phyloP scores from a whole-genome alignment of 2,888 invertebrate species.

The Pheosia gnoma region DNA sequence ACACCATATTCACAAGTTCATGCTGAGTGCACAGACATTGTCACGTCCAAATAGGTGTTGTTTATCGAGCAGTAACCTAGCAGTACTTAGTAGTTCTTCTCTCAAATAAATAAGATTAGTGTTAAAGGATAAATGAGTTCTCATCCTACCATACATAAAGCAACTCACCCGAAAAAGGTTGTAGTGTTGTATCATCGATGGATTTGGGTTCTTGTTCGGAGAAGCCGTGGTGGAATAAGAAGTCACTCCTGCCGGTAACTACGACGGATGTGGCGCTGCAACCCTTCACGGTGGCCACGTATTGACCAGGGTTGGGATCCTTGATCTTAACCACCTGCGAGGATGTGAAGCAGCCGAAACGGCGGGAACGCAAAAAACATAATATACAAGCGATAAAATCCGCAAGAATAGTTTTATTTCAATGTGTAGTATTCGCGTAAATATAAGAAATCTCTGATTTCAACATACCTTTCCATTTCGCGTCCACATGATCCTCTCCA shows the following conservation, averaged over 20 bases:
- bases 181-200: conserved; percentile 21
- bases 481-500: conserved; percentile 18
- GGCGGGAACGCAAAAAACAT: no score
- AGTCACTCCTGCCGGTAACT: conserved; percentile 34
- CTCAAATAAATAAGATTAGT: no score
- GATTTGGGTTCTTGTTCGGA: conserved; percentile 27
- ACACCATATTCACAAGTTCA: no score
- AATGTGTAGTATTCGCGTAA: no score
- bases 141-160: no score
- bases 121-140: no score
- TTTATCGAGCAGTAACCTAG: no score
- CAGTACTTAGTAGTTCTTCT: no score
- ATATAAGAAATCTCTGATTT: not conserved
- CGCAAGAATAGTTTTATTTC: no score
- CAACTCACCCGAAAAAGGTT: conserved; percentile 34
- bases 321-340: conserved; percentile 30
- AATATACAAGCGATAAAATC: no score
- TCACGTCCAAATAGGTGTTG: no score
- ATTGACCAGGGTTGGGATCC: conserved; percentile 19
- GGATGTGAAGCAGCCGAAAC: not conserved
- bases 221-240: conserved; percentile 34
- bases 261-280: conserved; percentile 17
- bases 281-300: conserved; percentile 25
- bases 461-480: conserved; percentile 23
- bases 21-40: no score